phyloP scores from a whole-genome alignment of 2,113 vertebrate genomes.

The Leptosomus discolor region DNA sequence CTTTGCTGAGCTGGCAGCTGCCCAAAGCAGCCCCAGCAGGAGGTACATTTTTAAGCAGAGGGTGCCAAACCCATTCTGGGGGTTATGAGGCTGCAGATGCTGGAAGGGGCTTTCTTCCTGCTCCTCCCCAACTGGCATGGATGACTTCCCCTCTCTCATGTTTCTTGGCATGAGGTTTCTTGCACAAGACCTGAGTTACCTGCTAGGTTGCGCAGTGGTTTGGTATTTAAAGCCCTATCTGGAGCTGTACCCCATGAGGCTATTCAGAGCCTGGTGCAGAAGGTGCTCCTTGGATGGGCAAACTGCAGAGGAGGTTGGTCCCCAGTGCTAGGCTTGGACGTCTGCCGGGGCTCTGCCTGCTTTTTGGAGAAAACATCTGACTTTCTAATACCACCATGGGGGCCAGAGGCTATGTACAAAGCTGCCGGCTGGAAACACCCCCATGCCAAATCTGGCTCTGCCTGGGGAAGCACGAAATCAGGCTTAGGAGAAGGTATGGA shows the following conservation, averaged over 20 bases:
- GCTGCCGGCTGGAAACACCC: background rate
- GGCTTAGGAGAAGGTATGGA: background rate
- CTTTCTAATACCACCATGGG: background rate
- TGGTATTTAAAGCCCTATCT: background rate
- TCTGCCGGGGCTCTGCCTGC: background rate
- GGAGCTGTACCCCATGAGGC: background rate
- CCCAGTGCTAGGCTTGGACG: rapidly evolving
- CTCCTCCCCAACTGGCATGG: background rate
- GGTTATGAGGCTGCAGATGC: background rate
- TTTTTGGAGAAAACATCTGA: background rate
- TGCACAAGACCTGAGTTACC: background rate
- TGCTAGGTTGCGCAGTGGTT: background rate
- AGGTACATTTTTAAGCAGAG: background rate
- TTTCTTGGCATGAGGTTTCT: background rate
- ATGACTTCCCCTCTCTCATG: background rate
- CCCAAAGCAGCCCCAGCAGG: rapidly evolving
- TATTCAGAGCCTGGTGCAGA: background rate
- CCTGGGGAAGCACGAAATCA: background rate
- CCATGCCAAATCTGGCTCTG: background rate
- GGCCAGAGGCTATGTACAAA: background rate
- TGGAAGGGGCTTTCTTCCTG: background rate
- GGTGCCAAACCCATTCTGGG: background rate
- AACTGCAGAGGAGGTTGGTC: background rate
- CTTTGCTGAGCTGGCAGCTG: background rate
- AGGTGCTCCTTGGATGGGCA: background rate